Percentiles rank a stretch among this genome's conserved stretches.
Evolutionary conservation across 1,140 invertebrate genomes (phyloP).

Genomic region (Zaprionus kolodkinae): DNA sequence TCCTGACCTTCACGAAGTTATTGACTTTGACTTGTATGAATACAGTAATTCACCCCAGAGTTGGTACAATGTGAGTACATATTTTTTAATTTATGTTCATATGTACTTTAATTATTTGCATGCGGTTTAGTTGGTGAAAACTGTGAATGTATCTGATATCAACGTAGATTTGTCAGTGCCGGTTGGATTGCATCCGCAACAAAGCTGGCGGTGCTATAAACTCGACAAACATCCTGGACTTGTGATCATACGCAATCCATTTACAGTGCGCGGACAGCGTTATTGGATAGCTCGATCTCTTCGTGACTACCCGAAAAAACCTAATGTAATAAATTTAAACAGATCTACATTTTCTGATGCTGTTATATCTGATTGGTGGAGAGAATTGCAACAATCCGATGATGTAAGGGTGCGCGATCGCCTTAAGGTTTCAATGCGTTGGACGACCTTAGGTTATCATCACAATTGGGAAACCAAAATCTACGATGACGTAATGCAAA

Average conservation of each 20-base stretch:
- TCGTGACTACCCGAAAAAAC: constrained; percentile 89
- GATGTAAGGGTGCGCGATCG: constrained; percentile 76
- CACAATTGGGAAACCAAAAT: constrained; percentile 97
- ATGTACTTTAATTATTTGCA: constrained; percentile 17
- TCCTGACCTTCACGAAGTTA: constrained; percentile 85
- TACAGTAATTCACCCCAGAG: background rate
- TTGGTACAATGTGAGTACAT: constrained; percentile 24
- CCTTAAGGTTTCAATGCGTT: constrained; percentile 89
- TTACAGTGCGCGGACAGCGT: constrained; percentile 90
- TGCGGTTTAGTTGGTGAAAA: constrained; percentile 22
- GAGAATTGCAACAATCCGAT: constrained; percentile 84
- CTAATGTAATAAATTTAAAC: constrained; percentile 93
- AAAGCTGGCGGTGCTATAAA: constrained; percentile 87
- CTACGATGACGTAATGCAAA: constrained; percentile 88
- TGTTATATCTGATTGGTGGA: constrained; percentile 74
- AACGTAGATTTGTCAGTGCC: background rate
- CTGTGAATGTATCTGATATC: background rate
- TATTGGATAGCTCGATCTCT: constrained; percentile 93
- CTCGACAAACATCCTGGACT: constrained; percentile 88
- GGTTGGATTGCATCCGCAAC: constrained; percentile 82
- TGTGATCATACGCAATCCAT: constrained; percentile 93
- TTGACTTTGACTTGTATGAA: constrained; percentile 84
- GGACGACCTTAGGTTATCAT: constrained; percentile 97
- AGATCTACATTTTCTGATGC: constrained; percentile 47
- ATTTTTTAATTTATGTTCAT: constrained; percentile 25